Base-by-base conservation (phyloP, 2,797 vertebrate genomes). In the Melanotaenia boesemani region DNA sequence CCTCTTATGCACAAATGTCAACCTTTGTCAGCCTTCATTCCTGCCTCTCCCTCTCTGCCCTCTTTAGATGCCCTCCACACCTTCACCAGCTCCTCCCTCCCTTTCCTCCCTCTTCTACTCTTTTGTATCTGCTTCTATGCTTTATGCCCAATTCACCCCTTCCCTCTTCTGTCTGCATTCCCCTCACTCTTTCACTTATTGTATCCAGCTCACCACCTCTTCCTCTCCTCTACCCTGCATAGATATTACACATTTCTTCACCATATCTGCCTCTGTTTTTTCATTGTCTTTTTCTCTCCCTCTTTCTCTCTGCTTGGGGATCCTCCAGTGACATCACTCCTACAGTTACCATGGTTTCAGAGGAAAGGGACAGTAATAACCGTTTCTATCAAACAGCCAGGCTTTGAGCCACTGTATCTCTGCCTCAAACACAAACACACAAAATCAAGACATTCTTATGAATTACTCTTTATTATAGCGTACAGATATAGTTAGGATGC, bases 1-100 rank as follows among this genome's bases (percentile, higher is more conserved):
- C 91, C 89, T 92, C 90, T 93, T 92, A 92, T 82, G 92, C 88
- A 90, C 94, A 96, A 97, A 96, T 95, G 94, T 95, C 95, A 96
- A 86, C 89, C 90, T 92, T 91, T 90, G 89, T 90, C 80, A 88
- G 81, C 63, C 50, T 80, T 64, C 70, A 54, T 70, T 74, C 70
- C 73, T 58, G 34, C 76, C 72, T 70, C 76, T 57, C 32, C 34
- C 36, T 37, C 60, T 41, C 59, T 50, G 46, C 62, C 68, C 70
- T 63, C 37, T 64, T 74, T 15, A 20, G 36, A 63, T 24, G 7
- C 66, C 67, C 79, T 72, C 68, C 74, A 70, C 77, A 76, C 76
- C 65, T 85, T 74, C 79, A 67, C 39, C 63, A 15, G 22, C 52
- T 81, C 70, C 72, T 57, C 26, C 44, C 72, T 76, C 26, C 26